phyloP scores from a whole-genome alignment of 2,888 invertebrate species.

The Trimorus sp. region DNA sequence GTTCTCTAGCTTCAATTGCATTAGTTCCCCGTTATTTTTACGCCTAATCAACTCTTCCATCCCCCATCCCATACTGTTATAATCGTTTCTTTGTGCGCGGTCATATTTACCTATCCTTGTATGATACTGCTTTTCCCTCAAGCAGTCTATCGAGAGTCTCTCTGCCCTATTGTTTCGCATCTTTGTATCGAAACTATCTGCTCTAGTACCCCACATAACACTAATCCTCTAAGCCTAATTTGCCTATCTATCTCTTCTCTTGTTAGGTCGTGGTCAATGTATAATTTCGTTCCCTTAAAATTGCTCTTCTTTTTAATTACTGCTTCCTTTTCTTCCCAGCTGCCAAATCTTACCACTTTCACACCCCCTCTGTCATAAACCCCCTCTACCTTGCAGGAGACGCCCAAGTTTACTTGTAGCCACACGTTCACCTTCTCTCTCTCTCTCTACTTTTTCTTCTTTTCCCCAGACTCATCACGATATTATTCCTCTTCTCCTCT shows the following conservation, averaged over 20 bases:
- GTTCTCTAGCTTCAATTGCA: not conserved
- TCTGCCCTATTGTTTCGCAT: too few species aligned
- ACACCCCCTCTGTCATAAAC: constrained; percentile 1
- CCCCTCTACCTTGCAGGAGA: not conserved
- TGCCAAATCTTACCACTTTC: constrained; percentile 4
- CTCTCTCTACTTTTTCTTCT: constrained; percentile 1
- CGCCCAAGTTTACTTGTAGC: constrained; percentile 5
- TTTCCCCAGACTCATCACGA: constrained; percentile 15
- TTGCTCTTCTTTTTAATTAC: constrained; percentile 4
- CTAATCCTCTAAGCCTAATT: not conserved
- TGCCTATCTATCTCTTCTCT: constrained; percentile 1
- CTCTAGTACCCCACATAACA: not conserved
- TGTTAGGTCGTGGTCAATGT: constrained; percentile 20
- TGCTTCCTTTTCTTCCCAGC: constrained; percentile 11
- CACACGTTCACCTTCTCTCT: not conserved
- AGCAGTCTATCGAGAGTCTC: too few species aligned
- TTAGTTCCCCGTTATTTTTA: constrained; percentile 5
- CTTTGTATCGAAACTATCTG: too few species aligned
- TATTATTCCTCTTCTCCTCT: constrained; percentile 20
- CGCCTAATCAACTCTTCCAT: not conserved
- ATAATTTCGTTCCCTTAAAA: constrained; percentile 5
- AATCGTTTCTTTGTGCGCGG: too few species aligned
- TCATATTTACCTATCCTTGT: too few species aligned
- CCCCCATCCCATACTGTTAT: too few species aligned
- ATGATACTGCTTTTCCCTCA: too few species aligned